phyloP scores from a whole-genome alignment of 2,888 invertebrate species.

The Leucania comma region DNA sequence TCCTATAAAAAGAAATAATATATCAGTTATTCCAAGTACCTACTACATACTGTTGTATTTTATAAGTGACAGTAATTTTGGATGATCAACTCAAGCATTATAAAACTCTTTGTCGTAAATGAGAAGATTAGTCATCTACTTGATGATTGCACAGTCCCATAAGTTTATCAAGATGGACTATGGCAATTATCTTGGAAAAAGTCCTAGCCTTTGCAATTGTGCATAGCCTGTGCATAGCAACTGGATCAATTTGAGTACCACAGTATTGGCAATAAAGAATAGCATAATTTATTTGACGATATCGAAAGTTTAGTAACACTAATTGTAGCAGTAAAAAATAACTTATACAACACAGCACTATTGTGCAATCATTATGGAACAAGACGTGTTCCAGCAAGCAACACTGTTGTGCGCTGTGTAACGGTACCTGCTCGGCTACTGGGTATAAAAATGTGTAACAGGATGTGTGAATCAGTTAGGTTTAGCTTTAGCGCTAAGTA shows the following conservation, averaged over 20 bases:
- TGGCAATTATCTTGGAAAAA: background rate
- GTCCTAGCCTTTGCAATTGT: no score
- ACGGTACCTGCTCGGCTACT: conserved; percentile 48
- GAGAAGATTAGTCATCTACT: background rate
- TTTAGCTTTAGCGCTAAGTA: conserved; percentile 37
- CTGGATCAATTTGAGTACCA: background rate
- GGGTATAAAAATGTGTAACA: conserved; percentile 63
- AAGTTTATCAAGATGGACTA: background rate
- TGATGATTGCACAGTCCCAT: background rate
- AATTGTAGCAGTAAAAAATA: background rate
- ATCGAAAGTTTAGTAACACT: background rate
- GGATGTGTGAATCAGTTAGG: conserved; percentile 55
- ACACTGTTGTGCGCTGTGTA: conserved; percentile 42
- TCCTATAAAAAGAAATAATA: background rate
- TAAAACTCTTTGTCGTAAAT: background rate
- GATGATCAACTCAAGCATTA: background rate
- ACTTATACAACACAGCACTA: background rate
- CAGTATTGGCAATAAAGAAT: background rate
- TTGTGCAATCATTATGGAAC: conserved; percentile 7
- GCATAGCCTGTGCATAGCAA: background rate
- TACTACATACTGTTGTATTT: background rate
- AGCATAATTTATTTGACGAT: background rate
- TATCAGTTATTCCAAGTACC: background rate
- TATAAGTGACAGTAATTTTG: background rate
- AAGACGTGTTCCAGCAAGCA: conserved; percentile 38